Conservation (phyloP, 2,888 invertebrate genomes). For the Phoronis australis region DNA sequence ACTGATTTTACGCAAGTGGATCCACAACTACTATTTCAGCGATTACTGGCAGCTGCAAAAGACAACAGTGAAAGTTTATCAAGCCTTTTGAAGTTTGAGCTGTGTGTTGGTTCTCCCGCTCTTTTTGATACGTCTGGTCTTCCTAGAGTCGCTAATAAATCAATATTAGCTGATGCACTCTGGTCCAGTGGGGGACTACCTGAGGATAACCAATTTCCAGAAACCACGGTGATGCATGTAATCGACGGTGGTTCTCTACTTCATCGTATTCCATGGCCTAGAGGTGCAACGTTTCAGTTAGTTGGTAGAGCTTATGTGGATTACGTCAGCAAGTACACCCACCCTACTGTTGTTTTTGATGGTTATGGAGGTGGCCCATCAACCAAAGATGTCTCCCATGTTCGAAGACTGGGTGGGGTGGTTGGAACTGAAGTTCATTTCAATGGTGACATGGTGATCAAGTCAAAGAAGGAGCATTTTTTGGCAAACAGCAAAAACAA, state of each 20-base stretch:
- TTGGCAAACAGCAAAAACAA: constrained; percentile 23
- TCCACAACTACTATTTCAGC: constrained; percentile 22
- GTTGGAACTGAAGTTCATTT: constrained; percentile 15
- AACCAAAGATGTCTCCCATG: constrained; percentile 23
- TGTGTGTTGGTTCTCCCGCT: constrained; percentile 17
- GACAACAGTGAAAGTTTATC: too few species aligned
- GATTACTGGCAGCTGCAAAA: constrained; percentile 13
- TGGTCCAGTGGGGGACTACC: constrained; percentile 9
- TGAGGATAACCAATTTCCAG: not conserved
- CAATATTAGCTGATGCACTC: constrained; percentile 17
- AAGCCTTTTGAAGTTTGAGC: constrained; percentile 17
- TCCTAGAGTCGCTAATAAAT: constrained; percentile 15
- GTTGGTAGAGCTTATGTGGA: constrained; percentile 15
- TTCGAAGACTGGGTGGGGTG: constrained; percentile 14
- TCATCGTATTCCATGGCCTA: constrained; percentile 17
- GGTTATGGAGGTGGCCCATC: constrained; percentile 18
- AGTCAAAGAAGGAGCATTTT: constrained; percentile 21
- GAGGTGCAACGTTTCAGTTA: constrained; percentile 14
- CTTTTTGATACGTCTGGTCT: constrained; percentile 18
- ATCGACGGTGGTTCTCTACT: constrained; percentile 22
- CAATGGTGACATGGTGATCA: constrained; percentile 12
- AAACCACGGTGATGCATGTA: constrained; percentile 9
- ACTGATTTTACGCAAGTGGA: constrained; percentile 16
- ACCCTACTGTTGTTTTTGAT: constrained; percentile 22
- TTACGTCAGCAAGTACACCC: constrained; percentile 13